Base-by-base conservation (phyloP, 2,797 vertebrate genomes). In the Sphenopsis melanotis region DNA sequence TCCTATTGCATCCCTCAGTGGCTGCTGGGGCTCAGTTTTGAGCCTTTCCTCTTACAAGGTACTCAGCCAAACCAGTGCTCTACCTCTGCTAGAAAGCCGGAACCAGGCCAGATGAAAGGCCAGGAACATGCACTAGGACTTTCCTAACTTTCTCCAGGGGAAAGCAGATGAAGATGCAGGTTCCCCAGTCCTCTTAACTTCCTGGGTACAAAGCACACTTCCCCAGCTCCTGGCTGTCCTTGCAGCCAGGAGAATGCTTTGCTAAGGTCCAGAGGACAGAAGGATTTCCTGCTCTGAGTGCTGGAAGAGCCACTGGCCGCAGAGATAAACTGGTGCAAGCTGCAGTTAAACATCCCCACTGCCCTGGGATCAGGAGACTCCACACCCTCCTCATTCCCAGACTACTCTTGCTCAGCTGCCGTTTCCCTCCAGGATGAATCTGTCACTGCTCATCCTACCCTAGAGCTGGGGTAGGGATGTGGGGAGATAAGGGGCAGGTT, bases 181-280 rank as follows among this genome's bases (percentile, higher is more conserved):
- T 47, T 76, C 4, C 24, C 22, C 50, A 49, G 13, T 30, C 37
- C 59, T 80, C 36, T n/a, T 37, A 47, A 42, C 30, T 49, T 79
- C 42, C 36, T 20, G 34, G 24, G 44, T 29, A 37, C 24, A 49
- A 72, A 70, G 22, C 19, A 19, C 4, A 30, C n/a, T 63, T 39
- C 36, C 59, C 32, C 46, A 71, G 53, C 23, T 77, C 39, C 60
- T 2, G 5, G 50, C 63, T 65, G 19, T 41, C 64, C 41, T 30
- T 49, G 9, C 21, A 34, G 34, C 47, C 47, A 72, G 34, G 23
- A 36, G 3, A 3, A 72, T 0, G 0, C 44, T 60, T 64, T 74
- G 32, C 42, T 47, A 44, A 68, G 23, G 14, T 50, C 26, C 81
- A 50, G 69, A 79, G 34, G 11, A 49, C 29, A 80, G 37, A n/a